These are phyloP conservation scores for Macrocentrus cingulum DNA, from an alignment of 1,140 invertebrate species.

Conservation along the genomic window DNA sequence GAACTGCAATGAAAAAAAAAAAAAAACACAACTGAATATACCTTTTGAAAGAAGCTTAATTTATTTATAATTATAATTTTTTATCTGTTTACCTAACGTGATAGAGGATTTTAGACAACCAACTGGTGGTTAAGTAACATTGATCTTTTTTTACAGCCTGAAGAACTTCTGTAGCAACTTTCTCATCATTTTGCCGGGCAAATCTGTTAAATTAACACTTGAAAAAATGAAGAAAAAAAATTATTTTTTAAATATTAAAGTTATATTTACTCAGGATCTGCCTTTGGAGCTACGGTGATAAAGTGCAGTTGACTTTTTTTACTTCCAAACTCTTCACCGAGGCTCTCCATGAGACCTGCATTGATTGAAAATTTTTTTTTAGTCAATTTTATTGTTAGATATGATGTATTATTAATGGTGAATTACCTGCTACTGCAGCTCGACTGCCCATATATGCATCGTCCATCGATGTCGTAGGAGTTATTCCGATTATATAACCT, in stretches of 20 bases:
- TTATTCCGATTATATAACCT: conserved; percentile 47
- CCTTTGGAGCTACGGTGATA: conserved; percentile 44
- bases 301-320: conserved; percentile 41
- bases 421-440: conserved; percentile 43
- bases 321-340: conserved; percentile 40
- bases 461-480: conserved; percentile 40
- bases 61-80: no score
- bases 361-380: conserved; percentile 22
- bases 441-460: conserved; percentile 48
- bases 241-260: not conserved
- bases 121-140: conserved; percentile 35
- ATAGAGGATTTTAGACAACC: conserved; percentile 42
- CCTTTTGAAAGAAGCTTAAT: no score
- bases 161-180: conserved; percentile 45
- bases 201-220: conserved; percentile 30
- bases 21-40: no score
- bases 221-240: conserved; percentile 1
- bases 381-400: conserved; percentile 1
- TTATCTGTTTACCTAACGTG: conserved; percentile 40
- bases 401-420: conserved; percentile 13
- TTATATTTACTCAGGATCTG: conserved; percentile 36
- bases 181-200: conserved; percentile 36
- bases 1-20: no score
- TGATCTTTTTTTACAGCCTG: conserved; percentile 44
- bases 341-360: conserved; percentile 48